Conservation (phyloP, 35 echinoderm and acorn worm genomes). For the Lytechinus pictus region DNA sequence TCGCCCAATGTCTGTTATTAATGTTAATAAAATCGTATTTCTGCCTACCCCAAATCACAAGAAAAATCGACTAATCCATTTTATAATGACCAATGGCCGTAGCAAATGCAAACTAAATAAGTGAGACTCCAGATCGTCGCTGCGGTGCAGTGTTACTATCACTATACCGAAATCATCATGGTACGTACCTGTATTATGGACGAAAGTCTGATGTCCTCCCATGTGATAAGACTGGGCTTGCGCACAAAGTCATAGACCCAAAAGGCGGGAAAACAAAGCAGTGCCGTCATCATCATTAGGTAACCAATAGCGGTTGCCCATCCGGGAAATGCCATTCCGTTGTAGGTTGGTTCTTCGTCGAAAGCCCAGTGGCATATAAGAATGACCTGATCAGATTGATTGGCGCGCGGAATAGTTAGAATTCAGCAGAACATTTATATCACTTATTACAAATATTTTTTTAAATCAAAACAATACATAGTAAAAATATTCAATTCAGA, state of each 20-base stretch:
- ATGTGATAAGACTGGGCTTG: background rate
- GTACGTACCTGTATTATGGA: background rate
- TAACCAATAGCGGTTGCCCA: slow-evolving; percentile 53
- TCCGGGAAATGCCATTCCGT: background rate
- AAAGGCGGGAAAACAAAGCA: slow-evolving; percentile 51
- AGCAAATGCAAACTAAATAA: background rate
- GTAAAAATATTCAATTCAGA: too few species aligned
- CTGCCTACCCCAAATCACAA: too few species aligned
- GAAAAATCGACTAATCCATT: too few species aligned
- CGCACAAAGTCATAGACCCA: slow-evolving; percentile 50
- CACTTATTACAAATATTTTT: too few species aligned
- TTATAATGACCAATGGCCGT: too few species aligned
- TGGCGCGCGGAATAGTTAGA: background rate
- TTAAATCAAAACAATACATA: too few species aligned
- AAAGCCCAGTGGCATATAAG: slow-evolving; percentile 32
- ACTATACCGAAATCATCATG: background rate
- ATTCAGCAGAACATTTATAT: background rate
- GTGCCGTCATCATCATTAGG: slow-evolving; percentile 27
- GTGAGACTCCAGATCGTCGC: too few species aligned
- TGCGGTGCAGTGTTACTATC: too few species aligned
- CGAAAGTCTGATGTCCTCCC: background rate
- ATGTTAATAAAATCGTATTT: too few species aligned
- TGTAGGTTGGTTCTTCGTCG: slow-evolving; percentile 22
- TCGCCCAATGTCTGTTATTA: too few species aligned
- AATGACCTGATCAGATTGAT: background rate